These are phyloP conservation scores for Atethmia centrago DNA, from an alignment of 2,888 invertebrate genomes.

Conservation along the genomic window DNA sequence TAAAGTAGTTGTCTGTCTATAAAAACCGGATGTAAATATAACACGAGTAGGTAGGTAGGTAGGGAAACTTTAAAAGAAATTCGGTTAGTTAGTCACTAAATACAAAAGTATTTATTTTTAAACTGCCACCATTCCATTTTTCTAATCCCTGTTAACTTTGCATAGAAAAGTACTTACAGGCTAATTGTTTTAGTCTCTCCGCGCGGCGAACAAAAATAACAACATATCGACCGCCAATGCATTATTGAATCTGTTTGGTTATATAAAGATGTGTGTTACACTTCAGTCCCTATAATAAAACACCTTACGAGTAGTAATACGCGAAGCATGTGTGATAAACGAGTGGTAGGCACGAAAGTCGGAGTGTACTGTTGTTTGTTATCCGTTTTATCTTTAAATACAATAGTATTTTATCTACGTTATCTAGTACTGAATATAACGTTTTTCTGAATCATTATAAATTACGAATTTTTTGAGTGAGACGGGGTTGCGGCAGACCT, in stretches of 20 bases:
- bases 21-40: not conserved
- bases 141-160: slow-evolving; percentile 5
- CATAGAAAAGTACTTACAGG: slow-evolving; percentile 55
- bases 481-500: too few relatives aligned
- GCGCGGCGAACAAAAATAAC: slow-evolving; percentile 54
- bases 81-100: not conserved
- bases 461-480: too few relatives aligned
- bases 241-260: slow-evolving; percentile 52
- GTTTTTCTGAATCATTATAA: slow-evolving; percentile 48
- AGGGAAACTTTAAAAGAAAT: not conserved
- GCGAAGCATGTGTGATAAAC: slow-evolving; percentile 20
- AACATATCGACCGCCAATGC: slow-evolving; percentile 68
- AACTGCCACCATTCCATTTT: not conserved
- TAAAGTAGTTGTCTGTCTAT: not conserved
- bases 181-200: slow-evolving; percentile 35
- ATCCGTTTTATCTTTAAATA: slow-evolving; percentile 51
- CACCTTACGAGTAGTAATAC: slow-evolving; percentile 15
- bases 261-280: not conserved
- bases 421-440: slow-evolving; percentile 45
- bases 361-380: slow-evolving; percentile 24
- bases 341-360: slow-evolving; percentile 16
- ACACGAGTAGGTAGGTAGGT: not conserved
- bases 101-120: slow-evolving; percentile 3
- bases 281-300: slow-evolving; percentile 15
- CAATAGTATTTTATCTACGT: slow-evolving; percentile 46